Base-by-base conservation (phyloP, 2,888 invertebrate species). In the Fragum sueziense region DNA sequence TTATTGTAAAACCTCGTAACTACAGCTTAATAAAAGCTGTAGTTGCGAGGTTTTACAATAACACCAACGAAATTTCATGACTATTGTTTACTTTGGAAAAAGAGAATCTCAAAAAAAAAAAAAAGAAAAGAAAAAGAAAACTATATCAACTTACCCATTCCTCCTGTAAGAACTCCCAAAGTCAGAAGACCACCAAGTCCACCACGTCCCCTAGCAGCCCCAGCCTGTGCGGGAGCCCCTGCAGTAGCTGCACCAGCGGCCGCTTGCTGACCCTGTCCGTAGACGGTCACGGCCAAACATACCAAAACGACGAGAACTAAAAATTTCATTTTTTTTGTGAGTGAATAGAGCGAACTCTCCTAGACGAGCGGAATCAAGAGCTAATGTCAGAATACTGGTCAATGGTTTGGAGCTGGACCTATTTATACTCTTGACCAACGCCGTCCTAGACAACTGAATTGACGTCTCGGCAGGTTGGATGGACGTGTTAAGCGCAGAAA, bases 201-300 rank as follows among this genome's bases (percentile, higher is more conserved):
- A 37, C 22, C 33, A n/a, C 34, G n/a, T 41, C 65, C 25, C 6
- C 37, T 25, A 22, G 41, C 65, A 3, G 25, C 25, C 2, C 22
- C 41, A 41, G 41, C 47, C 22, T 25, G 22, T 17, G 41, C 65
- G 25, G 41, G 27, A 25, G 41, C 41, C 9, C 7, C 37, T 11
- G 65, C 65, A 2, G n/a, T 3, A 22, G 65, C 47, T 22, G 7
- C 41, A 22, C 11, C 34, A 34, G 20, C 34, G 11, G 33, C 11
- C 25, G 41, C 47, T 22, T 20, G 25, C 9, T 31, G 65, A 41
- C 27, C 65, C 65, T 65, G 65, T 65, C 34, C 65, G 11, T 34
- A 65, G 41, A 34, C 65, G 34, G 65, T 27, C n/a, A 65, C 65
- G 14, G 65, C 65, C 41, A 65, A 27, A 25, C 25, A 65, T 25